Evolutionary conservation across 2,888 invertebrate genomes (phyloP), one percentile per base, ranked within the genome.

Genomic region (Parasteatoda lunata): DNA sequence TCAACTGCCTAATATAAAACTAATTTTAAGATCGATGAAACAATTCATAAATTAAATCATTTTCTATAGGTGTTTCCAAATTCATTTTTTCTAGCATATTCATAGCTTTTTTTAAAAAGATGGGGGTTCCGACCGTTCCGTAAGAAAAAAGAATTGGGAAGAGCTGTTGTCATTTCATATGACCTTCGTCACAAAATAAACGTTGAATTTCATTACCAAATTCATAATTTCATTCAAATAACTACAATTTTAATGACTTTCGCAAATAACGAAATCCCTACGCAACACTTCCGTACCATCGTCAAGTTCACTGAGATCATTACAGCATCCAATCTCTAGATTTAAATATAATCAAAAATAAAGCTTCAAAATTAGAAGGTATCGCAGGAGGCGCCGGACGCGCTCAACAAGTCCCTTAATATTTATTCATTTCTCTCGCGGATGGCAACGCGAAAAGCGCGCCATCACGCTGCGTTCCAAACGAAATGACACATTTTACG

Each of bases 401-500:
- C 76, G 77, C 68, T 52, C 48, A 49, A 47, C 70, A 52, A 59
- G 65, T 65, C 65, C n/a, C 65, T 86, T 70, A 80, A 76, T 77
- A 86, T 81, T 86, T 86, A 86, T 86, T 86, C 85, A 80, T 68
- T 77, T 77, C 72, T 11, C 54, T 75, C 72, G 52, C 77, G 77
- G 83, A 69, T 82, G 82, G 84, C 84, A 85, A 85, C 84, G 75
- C 84, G 75, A 71, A 76, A 85, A 70, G 84, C 84, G 84, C 79
- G 75, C 79, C 85, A 66, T 59, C 85, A 73, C 71, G 77, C 85
- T 72, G 84, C 15, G 79, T 9, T 70, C 54, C 68, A 79, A 73
- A 70, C 79, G 84, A 76, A 86, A 80, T 77, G 80, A 81, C 85
- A 86, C 85, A 71, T 84, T 84, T 86, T 86, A 86, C 85, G 85